phyloP scores from a whole-genome alignment of 2,888 invertebrate species.

The Cetonia aurata region DNA sequence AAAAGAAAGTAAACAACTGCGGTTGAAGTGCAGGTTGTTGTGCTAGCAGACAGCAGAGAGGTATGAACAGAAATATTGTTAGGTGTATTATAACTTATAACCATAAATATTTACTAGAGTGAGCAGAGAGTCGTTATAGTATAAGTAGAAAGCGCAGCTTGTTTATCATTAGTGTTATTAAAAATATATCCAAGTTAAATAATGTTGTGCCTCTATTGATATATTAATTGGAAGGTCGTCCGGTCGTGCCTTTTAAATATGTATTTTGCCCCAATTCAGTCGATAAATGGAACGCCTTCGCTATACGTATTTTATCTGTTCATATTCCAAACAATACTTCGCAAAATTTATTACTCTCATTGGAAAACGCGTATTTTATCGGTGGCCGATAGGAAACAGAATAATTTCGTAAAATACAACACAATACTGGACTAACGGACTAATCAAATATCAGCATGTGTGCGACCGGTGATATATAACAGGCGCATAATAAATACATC shows the following conservation, averaged over 20 bases:
- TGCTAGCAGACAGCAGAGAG: too few relatives aligned
- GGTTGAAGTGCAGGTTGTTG: too few relatives aligned
- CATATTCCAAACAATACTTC: conserved; percentile 35
- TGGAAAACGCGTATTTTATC: conserved; percentile 42
- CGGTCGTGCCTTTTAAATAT: not conserved
- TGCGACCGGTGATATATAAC: conserved; percentile 35
- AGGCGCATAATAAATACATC: conserved; percentile 44
- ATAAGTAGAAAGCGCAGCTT: too few relatives aligned
- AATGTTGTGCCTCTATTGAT: too few relatives aligned
- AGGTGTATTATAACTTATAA: too few relatives aligned
- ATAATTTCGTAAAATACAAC: conserved; percentile 41
- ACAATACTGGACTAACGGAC: conserved; percentile 12
- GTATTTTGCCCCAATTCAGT: conserved; percentile 8
- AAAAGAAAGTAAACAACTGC: too few relatives aligned
- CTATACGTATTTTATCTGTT: conserved; percentile 18
- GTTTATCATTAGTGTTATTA: too few relatives aligned
- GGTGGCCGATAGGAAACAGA: conserved; percentile 26
- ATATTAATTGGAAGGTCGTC: too few relatives aligned
- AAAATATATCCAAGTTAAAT: too few relatives aligned
- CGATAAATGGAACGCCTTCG: not conserved
- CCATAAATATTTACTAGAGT: too few relatives aligned
- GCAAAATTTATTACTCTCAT: conserved; percentile 38
- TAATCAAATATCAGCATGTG: conserved; percentile 42
- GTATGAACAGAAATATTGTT: too few relatives aligned
- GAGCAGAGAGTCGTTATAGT: too few relatives aligned